Conservation (phyloP, 2,888 invertebrate genomes). For the Drosophila kanekoi region DNA sequence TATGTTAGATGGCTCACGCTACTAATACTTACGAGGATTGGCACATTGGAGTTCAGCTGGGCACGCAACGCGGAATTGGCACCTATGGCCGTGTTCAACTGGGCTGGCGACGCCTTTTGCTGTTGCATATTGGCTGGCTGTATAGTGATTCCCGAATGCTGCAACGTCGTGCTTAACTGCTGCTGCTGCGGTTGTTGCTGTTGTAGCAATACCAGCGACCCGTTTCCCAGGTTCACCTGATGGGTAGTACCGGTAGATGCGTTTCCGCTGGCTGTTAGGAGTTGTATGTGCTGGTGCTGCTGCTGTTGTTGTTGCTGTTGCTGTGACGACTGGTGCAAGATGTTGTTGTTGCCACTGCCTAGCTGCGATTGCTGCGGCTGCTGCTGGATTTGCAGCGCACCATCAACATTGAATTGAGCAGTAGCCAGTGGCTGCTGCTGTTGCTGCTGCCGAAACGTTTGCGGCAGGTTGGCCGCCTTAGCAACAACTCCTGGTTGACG, state of each 20-base stretch:
- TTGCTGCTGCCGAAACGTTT: slow-evolving; percentile 80
- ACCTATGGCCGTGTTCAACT: slow-evolving; percentile 83
- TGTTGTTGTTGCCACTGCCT: slow-evolving; percentile 60
- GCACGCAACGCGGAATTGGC: slow-evolving; percentile 85
- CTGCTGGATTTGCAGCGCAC: slow-evolving; percentile 60
- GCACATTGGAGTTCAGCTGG: slow-evolving; percentile 86
- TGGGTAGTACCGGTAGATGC: slow-evolving; percentile 76
- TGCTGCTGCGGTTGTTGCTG: slow-evolving; percentile 76
- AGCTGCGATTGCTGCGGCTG: slow-evolving; percentile 34
- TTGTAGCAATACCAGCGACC: slow-evolving; percentile 83
- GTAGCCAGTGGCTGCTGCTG: slow-evolving; percentile 59
- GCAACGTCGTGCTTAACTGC: slow-evolving; percentile 68
- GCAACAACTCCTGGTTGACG: slow-evolving; percentile 67
- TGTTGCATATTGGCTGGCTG: slow-evolving; percentile 83
- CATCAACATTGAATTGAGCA: slow-evolving; percentile 67
- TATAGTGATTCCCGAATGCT: slow-evolving; percentile 82
- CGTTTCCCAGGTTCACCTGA: slow-evolving; percentile 84
- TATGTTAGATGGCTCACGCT: no score
- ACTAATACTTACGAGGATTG: slow-evolving; percentile 88
- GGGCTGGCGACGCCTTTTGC: slow-evolving; percentile 43
- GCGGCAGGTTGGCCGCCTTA: slow-evolving; percentile 81
- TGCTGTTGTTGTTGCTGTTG: slow-evolving; percentile 62
- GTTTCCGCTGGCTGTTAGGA: slow-evolving; percentile 62
- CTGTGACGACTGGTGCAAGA: slow-evolving; percentile 52
- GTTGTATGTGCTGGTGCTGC: slow-evolving; percentile 76